Conservation (phyloP, 2,888 invertebrate genomes). For the Cheilosia grossa region DNA sequence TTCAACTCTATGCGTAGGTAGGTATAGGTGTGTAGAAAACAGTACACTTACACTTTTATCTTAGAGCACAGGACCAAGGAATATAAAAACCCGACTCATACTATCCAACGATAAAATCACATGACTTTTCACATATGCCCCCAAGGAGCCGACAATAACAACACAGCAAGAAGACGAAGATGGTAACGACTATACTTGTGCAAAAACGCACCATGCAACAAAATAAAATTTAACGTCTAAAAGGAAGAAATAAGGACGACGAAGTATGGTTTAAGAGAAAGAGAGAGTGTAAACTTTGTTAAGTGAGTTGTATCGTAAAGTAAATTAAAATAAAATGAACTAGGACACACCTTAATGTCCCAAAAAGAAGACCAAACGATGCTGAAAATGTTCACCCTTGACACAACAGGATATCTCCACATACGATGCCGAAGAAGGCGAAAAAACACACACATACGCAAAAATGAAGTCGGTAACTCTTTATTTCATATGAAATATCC, state of each 20-base stretch:
- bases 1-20: not conserved
- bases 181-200: conserved; percentile 57
- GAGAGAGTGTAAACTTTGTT: conserved; percentile 63
- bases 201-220: conserved; percentile 67
- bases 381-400: conserved; percentile 50
- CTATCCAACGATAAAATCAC: conserved; percentile 64
- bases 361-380: conserved; percentile 49
- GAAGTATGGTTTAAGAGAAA: not conserved
- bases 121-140: conserved; percentile 75
- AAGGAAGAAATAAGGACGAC: not conserved
- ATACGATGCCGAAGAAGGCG: not conserved
- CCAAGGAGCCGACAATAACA: conserved; percentile 66
- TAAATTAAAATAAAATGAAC: conserved; percentile 75
- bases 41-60: conserved; percentile 20
- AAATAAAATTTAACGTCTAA: conserved; percentile 46
- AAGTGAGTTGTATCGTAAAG: conserved; percentile 74
- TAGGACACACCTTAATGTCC: conserved; percentile 67
- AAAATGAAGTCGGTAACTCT: conserved; percentile 63
- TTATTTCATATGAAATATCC: conserved; percentile 65
- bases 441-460: conserved; percentile 34
- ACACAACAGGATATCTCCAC: conserved; percentile 16
- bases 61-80: conserved; percentile 26
- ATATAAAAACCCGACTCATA: conserved; percentile 19
- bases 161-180: conserved; percentile 7
- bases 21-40: not conserved